A percentile compares a stretch with the other conserved stretches of the same genome.
phyloP scores from a whole-genome alignment of 2,113 vertebrate genomes.

The Ptyas mucosa region DNA sequence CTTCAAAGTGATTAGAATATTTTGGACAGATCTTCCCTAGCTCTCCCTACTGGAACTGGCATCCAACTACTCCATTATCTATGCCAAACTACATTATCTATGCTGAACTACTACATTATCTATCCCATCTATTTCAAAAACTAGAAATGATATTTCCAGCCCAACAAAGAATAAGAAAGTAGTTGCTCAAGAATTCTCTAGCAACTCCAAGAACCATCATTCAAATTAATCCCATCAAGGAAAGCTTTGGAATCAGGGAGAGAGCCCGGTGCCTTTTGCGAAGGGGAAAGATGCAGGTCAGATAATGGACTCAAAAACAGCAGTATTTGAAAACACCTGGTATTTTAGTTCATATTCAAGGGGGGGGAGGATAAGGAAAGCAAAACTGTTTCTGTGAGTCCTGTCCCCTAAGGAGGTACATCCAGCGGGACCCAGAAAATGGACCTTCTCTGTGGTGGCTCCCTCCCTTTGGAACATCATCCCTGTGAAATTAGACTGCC shows the following conservation, averaged over 20 bases:
- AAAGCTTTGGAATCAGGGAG: neutral
- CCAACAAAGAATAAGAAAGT: neutral
- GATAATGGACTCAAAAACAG: neutral
- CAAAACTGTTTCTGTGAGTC: neutral
- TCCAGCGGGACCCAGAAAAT: neutral
- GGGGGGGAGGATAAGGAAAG: neutral
- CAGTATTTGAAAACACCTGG: neutral
- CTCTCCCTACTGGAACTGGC: neutral
- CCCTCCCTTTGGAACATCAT: neutral
- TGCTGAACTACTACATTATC: neutral
- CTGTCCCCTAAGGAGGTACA: neutral
- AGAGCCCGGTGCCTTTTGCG: neutral
- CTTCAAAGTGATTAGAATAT: neutral
- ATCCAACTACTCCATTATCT: neutral
- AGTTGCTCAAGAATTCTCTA: neutral
- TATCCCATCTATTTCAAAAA: neutral
- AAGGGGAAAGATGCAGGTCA: neutral
- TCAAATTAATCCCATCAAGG: neutral
- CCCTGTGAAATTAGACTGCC: neutral
- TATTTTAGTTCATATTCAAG: neutral
- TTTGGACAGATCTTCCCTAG: neutral
- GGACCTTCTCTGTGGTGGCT: neutral
- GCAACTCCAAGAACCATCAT: neutral
- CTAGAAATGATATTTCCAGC: neutral
- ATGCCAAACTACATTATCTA: neutral